A percentile compares a stretch with the other conserved stretches of the same genome.
Conservation (phyloP, 2,888 invertebrate genomes). For the Agonopterix subpropinquella region DNA sequence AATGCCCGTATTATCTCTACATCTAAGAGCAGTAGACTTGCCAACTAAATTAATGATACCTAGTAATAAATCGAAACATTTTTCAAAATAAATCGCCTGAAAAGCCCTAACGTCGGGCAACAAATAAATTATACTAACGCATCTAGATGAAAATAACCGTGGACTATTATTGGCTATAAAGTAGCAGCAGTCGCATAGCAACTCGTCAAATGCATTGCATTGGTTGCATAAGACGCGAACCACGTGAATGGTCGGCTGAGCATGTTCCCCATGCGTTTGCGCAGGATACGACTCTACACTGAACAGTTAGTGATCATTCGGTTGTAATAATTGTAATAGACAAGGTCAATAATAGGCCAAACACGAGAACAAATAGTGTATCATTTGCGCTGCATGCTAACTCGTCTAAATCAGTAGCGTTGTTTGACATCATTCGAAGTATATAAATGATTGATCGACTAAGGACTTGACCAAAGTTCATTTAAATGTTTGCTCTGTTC, state of each 20-base stretch:
- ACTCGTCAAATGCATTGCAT: constrained; percentile 19
- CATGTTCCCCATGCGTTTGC: not conserved
- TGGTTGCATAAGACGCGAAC: constrained; percentile 13
- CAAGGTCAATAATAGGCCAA: constrained; percentile 10
- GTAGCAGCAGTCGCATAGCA: constrained; percentile 22
- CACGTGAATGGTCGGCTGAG: not conserved
- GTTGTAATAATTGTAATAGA: constrained; percentile 12
- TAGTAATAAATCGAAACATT: no score
- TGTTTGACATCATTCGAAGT: no score
- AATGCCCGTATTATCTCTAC: no score
- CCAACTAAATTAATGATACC: no score
- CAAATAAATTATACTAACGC: no score
- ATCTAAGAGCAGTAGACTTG: no score
- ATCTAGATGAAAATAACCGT: not conserved
- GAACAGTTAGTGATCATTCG: constrained; percentile 11
- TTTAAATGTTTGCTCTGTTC: no score
- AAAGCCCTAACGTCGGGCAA: no score
- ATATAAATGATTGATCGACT: not conserved
- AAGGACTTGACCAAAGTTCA: no score
- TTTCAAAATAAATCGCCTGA: no score
- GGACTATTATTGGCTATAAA: constrained; percentile 7
- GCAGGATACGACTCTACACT: not conserved
- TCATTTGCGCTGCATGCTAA: no score
- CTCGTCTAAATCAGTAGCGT: no score
- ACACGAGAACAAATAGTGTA: not conserved